phyloP scores from a whole-genome alignment of 2,113 vertebrate genomes.

The Smithornis capensis region DNA sequence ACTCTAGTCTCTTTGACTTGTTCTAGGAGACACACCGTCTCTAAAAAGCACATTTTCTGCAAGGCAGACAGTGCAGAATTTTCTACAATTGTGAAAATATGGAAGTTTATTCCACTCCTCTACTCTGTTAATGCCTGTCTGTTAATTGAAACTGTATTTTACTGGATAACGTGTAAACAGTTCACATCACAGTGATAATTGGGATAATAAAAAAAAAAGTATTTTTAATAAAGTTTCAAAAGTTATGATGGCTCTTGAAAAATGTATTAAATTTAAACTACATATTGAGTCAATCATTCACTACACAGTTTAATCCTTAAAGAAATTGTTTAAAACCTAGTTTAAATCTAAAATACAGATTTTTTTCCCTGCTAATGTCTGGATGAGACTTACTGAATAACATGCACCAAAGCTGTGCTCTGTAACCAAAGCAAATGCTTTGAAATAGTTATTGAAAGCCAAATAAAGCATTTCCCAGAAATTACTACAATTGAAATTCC shows the following conservation, averaged over 20 bases:
- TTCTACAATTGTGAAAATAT: neutral
- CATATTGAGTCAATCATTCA: neutral
- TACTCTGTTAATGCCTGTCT: neutral
- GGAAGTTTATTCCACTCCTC: neutral
- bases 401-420: neutral
- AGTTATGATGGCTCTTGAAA: neutral
- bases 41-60: neutral
- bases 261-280: neutral
- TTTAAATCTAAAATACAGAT: neutral
- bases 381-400: neutral
- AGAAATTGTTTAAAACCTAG: neutral
- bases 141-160: neutral
- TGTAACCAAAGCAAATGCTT: neutral
- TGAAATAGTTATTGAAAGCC: neutral
- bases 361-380: neutral
- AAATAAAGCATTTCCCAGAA: neutral
- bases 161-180: neutral
- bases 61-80: neutral
- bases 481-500: neutral
- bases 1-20: neutral
- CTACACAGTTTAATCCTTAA: neutral
- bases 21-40: neutral
- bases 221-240: neutral
- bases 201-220: neutral
- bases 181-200: neutral